Base-by-base conservation (phyloP, 1,140 invertebrate genomes). In the Drosophila lacteicornis region DNA sequence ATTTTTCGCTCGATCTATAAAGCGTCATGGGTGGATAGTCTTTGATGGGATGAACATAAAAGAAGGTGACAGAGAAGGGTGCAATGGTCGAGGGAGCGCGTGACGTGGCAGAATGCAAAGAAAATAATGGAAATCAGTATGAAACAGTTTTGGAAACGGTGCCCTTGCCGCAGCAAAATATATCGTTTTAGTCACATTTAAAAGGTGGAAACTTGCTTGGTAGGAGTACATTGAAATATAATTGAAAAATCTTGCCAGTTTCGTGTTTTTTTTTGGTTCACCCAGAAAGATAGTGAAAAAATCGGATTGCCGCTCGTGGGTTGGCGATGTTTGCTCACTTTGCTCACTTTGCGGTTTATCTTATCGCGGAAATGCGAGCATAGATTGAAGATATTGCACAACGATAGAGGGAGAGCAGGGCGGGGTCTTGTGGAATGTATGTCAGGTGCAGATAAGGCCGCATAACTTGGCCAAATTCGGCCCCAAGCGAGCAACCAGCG, bases 1-100 rank as follows among this genome's bases (percentile, higher is more conserved):
- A 94, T 93, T 94, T 94, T 93, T 94, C 94, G 93, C 94, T 94
- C 81, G 94, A 94, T 94, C 94, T 94, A 93, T 94, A 94, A 93
- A 94, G 94, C 83, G 94, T 93, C 88, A 94, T 94, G 49, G 92
- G 90, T 91, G 88, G 91, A 79, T 91, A 92, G 80, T 92, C 92
- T 92, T 88, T 86, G 55, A 46, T 45, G 17, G 58, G 53, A 53
- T 77, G 68, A 68, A 73, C 55, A 51, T 38, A 60, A 73, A 33
- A 22, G n/a, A 27, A 46, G 67, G 30, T 73, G 67, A 59, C 62
- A 58, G 56, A 49, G 59, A 45, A 49, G 45, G 30, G 53, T 60
- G 74, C 55, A 59, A 57, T 71, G 53, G 40, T 69, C 36, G 55
- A 17, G 8, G 49, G 50, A 73, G 69, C 69, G 68, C 46, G 65